Evolutionary conservation across 2,113 vertebrate genomes (phyloP), one percentile per base, ranked within the genome.

Genomic region (Aldabrachelys gigantea): DNA sequence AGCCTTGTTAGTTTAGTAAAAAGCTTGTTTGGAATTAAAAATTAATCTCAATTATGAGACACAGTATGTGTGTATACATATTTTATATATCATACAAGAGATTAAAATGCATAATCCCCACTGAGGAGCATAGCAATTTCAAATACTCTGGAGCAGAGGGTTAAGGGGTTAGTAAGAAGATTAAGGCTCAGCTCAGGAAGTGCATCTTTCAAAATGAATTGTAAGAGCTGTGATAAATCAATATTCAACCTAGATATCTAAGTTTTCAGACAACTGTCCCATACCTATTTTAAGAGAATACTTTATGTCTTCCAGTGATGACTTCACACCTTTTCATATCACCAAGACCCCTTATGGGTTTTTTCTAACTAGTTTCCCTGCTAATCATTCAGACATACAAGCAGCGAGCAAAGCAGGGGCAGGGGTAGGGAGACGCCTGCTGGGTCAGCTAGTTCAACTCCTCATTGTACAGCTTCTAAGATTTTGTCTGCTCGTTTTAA

Each of bases 1-100:
- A 52, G 80, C 21, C 35, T 91, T 44, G 78, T 59, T 16, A 82
- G 65, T 84, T 96, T 38, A 92, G 87, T 93, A 92, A 92, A 86
- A 50, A 92, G 49, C 44, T 90, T 90, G 31, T 52, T 94, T 78
- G 80, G 62, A 49, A 91, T 52, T 83, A 65, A 10, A 92, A 22
- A 91, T 78, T 81, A 72, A 72, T 90, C 31, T 47, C 80, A 79
- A 44, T 91, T 89, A 84, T 24, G 85, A 88, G 27, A 75, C 0
- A 38, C 11, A 52, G 59, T 80, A 21, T 47, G 47, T 52, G n/a
- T 29, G 12, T 10, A 4, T 29, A 49, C 0, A 72, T 1, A 62
- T 62, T 62, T 29, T 62, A 62, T 31, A 31, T 31, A 87, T 31
- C 92, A 84, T 25, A 81, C 3, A 81, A 38, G 2, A 85, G 84